Base-by-base conservation (phyloP, 2,113 vertebrate species). In the Megaptera novaeangliae region DNA sequence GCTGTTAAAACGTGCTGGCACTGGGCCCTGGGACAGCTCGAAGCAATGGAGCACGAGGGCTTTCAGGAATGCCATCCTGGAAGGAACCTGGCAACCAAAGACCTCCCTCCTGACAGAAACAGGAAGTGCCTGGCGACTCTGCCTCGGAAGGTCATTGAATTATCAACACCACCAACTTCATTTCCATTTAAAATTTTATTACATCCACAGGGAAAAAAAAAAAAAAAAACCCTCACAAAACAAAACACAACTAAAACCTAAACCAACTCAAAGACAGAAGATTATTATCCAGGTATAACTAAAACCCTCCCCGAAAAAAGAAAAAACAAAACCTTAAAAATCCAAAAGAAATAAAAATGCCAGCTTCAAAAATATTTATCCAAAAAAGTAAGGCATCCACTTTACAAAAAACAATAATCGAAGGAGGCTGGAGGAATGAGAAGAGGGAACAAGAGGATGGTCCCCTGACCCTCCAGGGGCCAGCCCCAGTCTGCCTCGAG, bases 351-450 rank as follows among this genome's bases (percentile, higher is more conserved):
- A 97, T 97, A 97, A 95, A 98, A 97, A 97, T 64, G 82, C 90
- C 72, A 97, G 84, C 94, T 97, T 98, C 87, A 96, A 98, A 98
- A 98, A 97, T 97, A 98, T 96, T 97, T 97, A 97, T 98, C 96
- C 96, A 94, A 98, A 98, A 97, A 97, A 98, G 97, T 98, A 98
- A 98, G 98, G 98, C 98, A 98, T 98, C 91, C 84, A 96, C 95
- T 97, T 97, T 96, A 97, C 68, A 88, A 97, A 96, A 95, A 75
- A 78, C 6, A 59, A 74, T 55, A 91, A 95, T 17, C 68, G 83
- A 88, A 97, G 72, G 82, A 83, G 80, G 63, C n/a, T 80, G 87
- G 91, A 92, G 92, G 94, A 96, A 96, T 81, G 92, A 96, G 78
- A 94, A 80, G 74, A 78, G 21, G 21, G 82, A 90, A 57, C 2